These are phyloP conservation scores for Alexandromys fortis DNA, from an alignment of 2,113 vertebrate species.

Conservation along the genomic window DNA sequence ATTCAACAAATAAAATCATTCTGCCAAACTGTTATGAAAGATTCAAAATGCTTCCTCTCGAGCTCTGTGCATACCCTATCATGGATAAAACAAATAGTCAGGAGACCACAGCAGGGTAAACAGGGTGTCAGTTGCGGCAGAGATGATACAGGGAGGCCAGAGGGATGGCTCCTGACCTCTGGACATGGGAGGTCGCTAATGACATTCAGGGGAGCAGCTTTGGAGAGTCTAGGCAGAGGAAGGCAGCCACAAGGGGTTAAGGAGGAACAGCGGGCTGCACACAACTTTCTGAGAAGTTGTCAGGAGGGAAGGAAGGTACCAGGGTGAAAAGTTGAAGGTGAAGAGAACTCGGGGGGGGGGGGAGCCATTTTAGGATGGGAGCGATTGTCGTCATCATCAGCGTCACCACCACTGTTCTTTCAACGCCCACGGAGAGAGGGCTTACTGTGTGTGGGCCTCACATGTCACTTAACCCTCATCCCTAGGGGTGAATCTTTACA, in stretches of 20 bases:
- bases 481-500: neutral
- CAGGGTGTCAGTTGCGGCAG: neutral
- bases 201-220: neutral
- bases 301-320: neutral
- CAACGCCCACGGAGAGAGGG: slow-evolving; percentile 43
- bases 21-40: neutral
- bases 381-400: neutral
- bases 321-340: slow-evolving; percentile 38
- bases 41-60: neutral
- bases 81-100: neutral
- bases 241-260: neutral
- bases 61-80: neutral
- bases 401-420: neutral
- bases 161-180: neutral
- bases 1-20: neutral
- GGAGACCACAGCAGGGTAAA: neutral
- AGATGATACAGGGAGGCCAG: neutral
- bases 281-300: neutral
- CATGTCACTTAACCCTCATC: slow-evolving; percentile 23
- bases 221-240: neutral
- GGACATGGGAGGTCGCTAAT: neutral
- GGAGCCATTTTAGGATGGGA: slow-evolving; percentile 13
- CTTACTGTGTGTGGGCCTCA: neutral
- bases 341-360: neutral
- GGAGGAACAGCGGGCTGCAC: neutral